Evolutionary conservation across 2,797 vertebrate genomes (phyloP).

Genomic region (Hemibagrus guttatus): DNA sequence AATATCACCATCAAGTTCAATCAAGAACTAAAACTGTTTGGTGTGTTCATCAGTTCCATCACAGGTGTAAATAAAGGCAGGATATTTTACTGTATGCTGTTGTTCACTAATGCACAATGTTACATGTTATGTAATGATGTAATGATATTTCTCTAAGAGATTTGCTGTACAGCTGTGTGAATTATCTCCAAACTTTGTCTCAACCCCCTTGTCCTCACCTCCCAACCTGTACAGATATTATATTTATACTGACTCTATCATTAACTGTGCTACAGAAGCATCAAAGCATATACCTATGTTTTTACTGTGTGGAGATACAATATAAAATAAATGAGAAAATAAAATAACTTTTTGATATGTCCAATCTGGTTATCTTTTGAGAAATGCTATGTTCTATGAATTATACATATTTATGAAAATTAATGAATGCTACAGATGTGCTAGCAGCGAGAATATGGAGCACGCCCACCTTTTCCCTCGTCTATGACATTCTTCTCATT

Average conservation of each 20-base stretch:
- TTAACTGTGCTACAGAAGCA: constrained; percentile 48
- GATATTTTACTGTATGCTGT: constrained; percentile 62
- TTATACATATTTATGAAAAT: neutral
- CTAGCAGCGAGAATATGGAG: constrained; percentile 16
- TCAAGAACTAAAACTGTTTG: constrained; percentile 60
- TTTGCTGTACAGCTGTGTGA: constrained; percentile 49
- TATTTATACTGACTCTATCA: constrained; percentile 60
- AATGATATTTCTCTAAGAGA: constrained; percentile 46
- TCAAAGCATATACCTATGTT: constrained; percentile 57
- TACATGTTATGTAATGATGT: constrained; percentile 37
- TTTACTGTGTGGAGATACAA: constrained; percentile 66
- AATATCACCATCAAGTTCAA: constrained; percentile 55
- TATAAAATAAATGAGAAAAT: constrained; percentile 64
- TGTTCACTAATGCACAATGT: constrained; percentile 50
- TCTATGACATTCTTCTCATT: constrained; percentile 74
- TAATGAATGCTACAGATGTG: neutral
- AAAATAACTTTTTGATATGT: constrained; percentile 60
- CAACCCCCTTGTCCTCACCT: neutral
- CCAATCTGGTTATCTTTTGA: neutral
- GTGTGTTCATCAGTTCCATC: constrained; percentile 57
- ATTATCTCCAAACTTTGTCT: constrained; percentile 40
- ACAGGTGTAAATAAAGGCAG: constrained; percentile 54
- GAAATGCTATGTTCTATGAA: neutral
- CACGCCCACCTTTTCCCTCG: constrained; percentile 66
- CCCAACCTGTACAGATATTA: constrained; percentile 38